These are phyloP conservation scores for Lamellibrachia columna DNA, from an alignment of 2,888 invertebrate genomes.

Conservation along the genomic window DNA sequence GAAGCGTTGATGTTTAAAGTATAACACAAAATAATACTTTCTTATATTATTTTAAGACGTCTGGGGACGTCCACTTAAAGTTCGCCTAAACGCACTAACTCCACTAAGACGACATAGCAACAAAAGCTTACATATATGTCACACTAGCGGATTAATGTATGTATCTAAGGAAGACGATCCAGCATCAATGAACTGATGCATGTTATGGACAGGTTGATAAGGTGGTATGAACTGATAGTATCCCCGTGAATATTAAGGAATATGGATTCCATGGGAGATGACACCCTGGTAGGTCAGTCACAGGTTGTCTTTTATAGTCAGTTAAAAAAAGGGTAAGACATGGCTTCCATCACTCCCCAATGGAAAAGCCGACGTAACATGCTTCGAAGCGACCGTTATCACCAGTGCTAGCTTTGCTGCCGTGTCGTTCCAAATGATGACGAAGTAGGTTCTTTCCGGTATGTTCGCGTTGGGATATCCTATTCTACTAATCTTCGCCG, in stretches of 20 bases:
- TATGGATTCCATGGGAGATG: too few relatives aligned
- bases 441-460: too few relatives aligned
- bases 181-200: not conserved
- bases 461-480: too few relatives aligned
- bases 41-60: not conserved
- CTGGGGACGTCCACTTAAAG: not conserved
- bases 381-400: too few relatives aligned
- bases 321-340: too few relatives aligned
- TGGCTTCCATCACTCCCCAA: too few relatives aligned
- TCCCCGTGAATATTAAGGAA: not conserved
- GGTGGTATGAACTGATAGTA: not conserved
- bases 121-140: not conserved
- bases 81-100: not conserved
- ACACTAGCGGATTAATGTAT: not conserved
- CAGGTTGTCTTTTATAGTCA: too few relatives aligned
- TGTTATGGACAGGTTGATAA: not conserved
- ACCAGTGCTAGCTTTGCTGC: too few relatives aligned
- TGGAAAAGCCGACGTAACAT: too few relatives aligned
- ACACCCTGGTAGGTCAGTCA: too few relatives aligned
- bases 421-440: too few relatives aligned
- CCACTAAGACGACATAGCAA: not conserved
- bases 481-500: too few relatives aligned
- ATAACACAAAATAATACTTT: slow-evolving; percentile 12
- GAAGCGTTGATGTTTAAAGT: not conserved
- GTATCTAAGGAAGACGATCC: not conserved